Evolutionary conservation across 2,113 vertebrate genomes (phyloP).

Genomic region (Mirza zaza): DNA sequence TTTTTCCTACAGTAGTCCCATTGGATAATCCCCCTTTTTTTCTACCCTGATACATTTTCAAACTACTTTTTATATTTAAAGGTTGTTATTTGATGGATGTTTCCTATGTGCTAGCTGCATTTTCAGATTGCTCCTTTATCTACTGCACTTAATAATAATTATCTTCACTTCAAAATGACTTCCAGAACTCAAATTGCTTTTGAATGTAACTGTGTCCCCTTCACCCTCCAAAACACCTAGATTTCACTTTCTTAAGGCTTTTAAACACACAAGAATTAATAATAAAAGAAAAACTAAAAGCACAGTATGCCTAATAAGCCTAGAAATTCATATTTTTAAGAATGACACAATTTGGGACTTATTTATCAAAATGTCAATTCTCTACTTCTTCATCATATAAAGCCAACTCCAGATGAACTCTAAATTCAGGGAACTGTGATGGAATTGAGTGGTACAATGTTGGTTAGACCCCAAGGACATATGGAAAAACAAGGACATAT

Average conservation of each 20-base stretch:
- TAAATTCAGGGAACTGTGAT: conserved; percentile 11
- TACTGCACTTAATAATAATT: neutral
- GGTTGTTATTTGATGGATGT: neutral
- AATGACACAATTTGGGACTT: neutral
- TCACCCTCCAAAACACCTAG: neutral
- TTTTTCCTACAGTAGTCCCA: neutral
- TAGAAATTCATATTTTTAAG: neutral
- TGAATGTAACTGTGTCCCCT: neutral
- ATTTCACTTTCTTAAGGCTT: neutral
- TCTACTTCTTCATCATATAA: neutral
- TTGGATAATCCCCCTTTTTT: neutral
- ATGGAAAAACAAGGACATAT: no score
- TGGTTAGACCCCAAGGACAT: neutral
- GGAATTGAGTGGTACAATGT: neutral
- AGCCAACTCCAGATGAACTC: neutral
- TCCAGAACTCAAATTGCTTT: conserved; percentile 12
- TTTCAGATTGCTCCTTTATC: neutral
- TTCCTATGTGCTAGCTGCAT: neutral
- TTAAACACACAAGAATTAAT: conserved; percentile 32
- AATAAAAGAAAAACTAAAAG: neutral
- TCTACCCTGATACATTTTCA: neutral
- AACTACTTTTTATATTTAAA: conserved; percentile 1
- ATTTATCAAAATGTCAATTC: neutral
- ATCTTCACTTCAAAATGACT: conserved; percentile 33
- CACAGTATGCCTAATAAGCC: neutral